Conservation (phyloP, 2,888 invertebrate genomes). For the Odontothrips loti region DNA sequence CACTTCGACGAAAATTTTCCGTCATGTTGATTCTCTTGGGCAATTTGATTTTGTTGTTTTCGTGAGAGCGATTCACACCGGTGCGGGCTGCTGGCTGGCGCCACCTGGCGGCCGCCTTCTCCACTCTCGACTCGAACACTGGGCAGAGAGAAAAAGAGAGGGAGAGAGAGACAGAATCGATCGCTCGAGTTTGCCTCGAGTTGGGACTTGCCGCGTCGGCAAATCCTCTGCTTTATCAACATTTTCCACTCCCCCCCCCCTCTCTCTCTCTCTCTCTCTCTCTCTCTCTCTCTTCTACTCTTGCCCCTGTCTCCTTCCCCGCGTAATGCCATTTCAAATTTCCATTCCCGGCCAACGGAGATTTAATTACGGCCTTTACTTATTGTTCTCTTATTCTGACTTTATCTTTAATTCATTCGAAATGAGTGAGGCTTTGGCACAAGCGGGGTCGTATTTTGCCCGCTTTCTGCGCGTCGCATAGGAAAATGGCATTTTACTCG, state of each 20-base stretch:
- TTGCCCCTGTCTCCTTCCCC: not conserved
- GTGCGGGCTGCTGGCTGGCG: not conserved
- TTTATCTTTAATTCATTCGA: conserved; percentile 20
- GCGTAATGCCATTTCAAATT: conserved; percentile 25
- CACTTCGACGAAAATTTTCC: too few relatives aligned
- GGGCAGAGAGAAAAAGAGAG: too few relatives aligned
- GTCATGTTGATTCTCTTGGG: too few relatives aligned
- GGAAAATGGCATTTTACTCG: not conserved
- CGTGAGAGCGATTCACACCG: too few relatives aligned
- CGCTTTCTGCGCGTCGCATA: not conserved
- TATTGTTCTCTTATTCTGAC: conserved; percentile 18
- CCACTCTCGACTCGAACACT: not conserved
- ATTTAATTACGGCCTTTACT: conserved; percentile 25
- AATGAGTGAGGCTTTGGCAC: not conserved
- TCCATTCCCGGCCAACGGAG: conserved; percentile 15
- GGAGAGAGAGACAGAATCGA: not conserved
- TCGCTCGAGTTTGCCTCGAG: conserved; percentile 19
- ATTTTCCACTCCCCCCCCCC: conserved; percentile 1
- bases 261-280: not conserved
- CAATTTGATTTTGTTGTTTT: too few relatives aligned
- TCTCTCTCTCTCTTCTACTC: not conserved
- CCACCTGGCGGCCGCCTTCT: not conserved
- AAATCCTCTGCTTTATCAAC: conserved; percentile 20
- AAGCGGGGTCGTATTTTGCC: not conserved
- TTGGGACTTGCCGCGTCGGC: not conserved